phyloP scores from a whole-genome alignment of 2,113 vertebrate genomes.

The Polyodon spathula region DNA sequence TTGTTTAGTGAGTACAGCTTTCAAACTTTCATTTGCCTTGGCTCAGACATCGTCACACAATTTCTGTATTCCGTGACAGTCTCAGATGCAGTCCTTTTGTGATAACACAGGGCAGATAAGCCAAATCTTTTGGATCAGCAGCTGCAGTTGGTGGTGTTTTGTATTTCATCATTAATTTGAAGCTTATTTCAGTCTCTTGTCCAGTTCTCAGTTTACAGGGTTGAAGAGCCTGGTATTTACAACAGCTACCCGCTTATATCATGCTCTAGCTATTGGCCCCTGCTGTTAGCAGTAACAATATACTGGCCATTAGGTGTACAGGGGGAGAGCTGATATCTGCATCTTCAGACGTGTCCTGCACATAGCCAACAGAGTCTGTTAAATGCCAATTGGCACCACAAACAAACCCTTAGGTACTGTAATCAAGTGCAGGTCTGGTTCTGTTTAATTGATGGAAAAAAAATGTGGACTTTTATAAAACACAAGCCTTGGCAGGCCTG shows the following conservation, averaged over 20 bases:
- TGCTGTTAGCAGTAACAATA: background rate
- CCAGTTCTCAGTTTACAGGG: background rate
- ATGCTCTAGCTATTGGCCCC: background rate
- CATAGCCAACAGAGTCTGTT: background rate
- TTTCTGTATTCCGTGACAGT: no score
- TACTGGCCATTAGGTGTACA: background rate
- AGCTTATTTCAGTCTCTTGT: background rate
- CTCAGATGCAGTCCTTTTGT: no score
- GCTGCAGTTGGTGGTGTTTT: background rate
- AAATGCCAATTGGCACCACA: slow-evolving; percentile 1
- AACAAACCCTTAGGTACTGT: background rate
- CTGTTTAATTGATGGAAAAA: slow-evolving; percentile 1
- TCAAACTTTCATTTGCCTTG: no score
- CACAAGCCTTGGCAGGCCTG: background rate
- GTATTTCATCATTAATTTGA: background rate
- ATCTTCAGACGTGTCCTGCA: background rate
- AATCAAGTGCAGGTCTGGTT: background rate
- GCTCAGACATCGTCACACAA: no score
- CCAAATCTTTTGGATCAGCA: background rate
- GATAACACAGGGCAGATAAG: no score
- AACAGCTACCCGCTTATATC: background rate
- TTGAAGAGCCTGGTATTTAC: background rate
- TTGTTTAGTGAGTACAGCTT: no score
- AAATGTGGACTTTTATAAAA: slow-evolving; percentile 7
- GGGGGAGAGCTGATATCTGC: background rate